These are phyloP conservation scores for Pseudocheirus occidentalis DNA, from an alignment of 2,797 vertebrate species.

Conservation along the genomic window DNA sequence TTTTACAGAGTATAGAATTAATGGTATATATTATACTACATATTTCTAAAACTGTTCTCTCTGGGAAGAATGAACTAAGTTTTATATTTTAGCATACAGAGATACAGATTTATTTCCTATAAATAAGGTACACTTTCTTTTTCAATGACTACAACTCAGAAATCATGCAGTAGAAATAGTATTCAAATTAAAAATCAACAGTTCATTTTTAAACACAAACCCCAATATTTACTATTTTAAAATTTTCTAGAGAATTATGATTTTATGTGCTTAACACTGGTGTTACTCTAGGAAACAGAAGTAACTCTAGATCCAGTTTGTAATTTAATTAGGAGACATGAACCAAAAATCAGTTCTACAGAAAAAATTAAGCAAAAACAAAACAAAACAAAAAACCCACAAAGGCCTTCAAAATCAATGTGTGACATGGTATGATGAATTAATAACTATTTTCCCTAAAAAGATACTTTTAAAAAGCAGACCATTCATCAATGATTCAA, in stretches of 20 bases:
- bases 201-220: neutral
- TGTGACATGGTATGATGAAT: constrained; percentile 32
- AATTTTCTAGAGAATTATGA: constrained; percentile 7
- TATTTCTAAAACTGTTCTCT: constrained; percentile 37
- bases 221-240: neutral
- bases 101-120: constrained; percentile 37
- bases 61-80: constrained; percentile 35
- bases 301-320: neutral
- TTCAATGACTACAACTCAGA: neutral
- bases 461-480: constrained; percentile 23
- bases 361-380: neutral
- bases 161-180: constrained; percentile 38
- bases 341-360: constrained; percentile 15
- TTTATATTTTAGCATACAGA: constrained; percentile 26
- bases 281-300: constrained; percentile 1
- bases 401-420: neutral
- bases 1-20: neutral
- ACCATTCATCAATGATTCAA: constrained; percentile 31
- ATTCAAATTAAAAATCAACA: neutral
- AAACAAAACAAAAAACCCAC: neutral
- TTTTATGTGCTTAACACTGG: neutral
- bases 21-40: constrained; percentile 16
- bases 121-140: constrained; percentile 14
- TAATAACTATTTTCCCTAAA: constrained; percentile 14
- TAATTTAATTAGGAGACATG: constrained; percentile 23